A percentile compares a stretch with the other conserved stretches of the same genome.
Evolutionary conservation across 1,140 invertebrate genomes (phyloP).

Genomic region (Bombus waltoni): DNA sequence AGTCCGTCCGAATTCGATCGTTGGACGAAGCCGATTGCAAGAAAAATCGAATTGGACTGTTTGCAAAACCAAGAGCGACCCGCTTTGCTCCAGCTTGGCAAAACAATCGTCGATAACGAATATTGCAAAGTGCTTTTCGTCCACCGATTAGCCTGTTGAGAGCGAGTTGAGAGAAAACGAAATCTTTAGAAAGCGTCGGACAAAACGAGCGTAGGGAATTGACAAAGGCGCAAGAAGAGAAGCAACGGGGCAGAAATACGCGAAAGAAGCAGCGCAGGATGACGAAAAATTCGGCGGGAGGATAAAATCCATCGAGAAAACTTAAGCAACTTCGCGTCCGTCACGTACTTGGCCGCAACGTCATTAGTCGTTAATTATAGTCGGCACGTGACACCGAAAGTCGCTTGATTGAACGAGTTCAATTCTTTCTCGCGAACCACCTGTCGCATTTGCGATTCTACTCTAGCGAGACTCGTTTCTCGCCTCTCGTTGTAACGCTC

Average conservation of each 20-base stretch:
- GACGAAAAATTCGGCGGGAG: neutral
- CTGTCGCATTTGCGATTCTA: conserved; percentile 52
- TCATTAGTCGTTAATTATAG: conserved; percentile 62
- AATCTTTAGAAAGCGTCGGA: too few relatives aligned
- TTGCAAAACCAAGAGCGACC: too few relatives aligned
- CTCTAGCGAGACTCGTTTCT: neutral
- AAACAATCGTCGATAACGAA: neutral
- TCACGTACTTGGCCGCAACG: conserved; percentile 27
- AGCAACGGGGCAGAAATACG: too few relatives aligned
- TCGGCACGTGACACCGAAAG: conserved; percentile 48
- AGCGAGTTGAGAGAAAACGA: too few relatives aligned
- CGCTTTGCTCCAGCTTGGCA: neutral
- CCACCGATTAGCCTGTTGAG: too few relatives aligned
- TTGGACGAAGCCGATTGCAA: too few relatives aligned
- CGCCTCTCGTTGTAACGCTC: neutral
- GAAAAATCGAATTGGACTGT: too few relatives aligned
- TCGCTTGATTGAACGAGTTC: conserved; percentile 52
- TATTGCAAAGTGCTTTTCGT: too few relatives aligned
- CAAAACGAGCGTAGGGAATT: neutral
- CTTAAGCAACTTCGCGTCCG: neutral
- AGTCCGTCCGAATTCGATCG: too few relatives aligned
- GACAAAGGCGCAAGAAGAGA: neutral
- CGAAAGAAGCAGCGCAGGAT: neutral
- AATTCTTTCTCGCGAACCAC: conserved; percentile 31
- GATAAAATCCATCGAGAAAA: neutral